phyloP scores from a whole-genome alignment of 2,797 vertebrate species.

The Poecilia velifera region DNA sequence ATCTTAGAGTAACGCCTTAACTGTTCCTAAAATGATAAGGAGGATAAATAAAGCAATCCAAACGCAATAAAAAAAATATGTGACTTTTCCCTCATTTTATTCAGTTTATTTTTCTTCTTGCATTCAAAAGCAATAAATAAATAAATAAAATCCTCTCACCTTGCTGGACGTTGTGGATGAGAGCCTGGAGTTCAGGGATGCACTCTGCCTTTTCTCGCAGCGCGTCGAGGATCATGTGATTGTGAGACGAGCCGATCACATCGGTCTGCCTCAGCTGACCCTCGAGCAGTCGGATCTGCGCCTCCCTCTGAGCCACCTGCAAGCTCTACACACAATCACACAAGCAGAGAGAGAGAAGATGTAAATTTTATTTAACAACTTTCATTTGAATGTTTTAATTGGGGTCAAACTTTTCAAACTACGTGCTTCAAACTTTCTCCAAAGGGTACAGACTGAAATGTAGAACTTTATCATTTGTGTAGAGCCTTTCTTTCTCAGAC shows the following conservation, averaged over 20 bases:
- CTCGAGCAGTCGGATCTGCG: slow-evolving; percentile 93
- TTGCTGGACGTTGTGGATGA: slow-evolving; percentile 89
- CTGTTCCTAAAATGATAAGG: neutral
- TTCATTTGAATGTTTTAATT: neutral
- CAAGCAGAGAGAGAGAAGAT: neutral
- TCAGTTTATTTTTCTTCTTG: neutral
- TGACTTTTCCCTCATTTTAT: neutral
- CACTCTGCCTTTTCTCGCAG: slow-evolving; percentile 92
- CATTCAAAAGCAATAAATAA: neutral
- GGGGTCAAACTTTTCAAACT: neutral
- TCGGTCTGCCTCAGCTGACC: slow-evolving; percentile 93
- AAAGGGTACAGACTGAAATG: neutral
- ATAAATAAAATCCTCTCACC: slow-evolving; percentile 72
- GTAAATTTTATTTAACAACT: neutral
- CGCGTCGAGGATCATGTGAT: slow-evolving; percentile 91
- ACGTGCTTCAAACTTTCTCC: neutral
- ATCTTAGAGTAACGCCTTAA: neutral
- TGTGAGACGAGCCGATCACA: slow-evolving; percentile 87
- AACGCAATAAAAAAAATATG: neutral
- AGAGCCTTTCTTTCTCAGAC: neutral
- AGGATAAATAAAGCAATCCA: neutral
- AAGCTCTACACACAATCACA: slow-evolving; percentile 82
- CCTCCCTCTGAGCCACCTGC: slow-evolving; percentile 94
- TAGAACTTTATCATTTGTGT: neutral
- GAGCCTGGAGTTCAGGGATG: slow-evolving; percentile 90